Evolutionary conservation across 2,888 invertebrate genomes (phyloP), one percentile per base, ranked within the genome.

Genomic region (Metellina segmentata): DNA sequence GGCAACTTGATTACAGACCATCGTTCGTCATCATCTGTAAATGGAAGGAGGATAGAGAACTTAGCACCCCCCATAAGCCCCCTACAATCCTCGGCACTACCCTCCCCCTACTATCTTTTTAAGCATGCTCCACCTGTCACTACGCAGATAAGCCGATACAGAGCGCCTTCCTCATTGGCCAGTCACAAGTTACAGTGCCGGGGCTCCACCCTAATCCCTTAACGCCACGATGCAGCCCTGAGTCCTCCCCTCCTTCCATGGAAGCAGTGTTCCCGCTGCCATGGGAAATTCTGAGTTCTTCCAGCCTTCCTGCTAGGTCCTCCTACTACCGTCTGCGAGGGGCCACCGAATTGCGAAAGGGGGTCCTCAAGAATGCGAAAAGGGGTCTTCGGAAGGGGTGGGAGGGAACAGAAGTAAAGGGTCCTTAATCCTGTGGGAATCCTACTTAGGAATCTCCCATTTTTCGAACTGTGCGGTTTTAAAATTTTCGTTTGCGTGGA

Each of bases 201-300:
- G 81, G 82, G 85, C 91, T 92, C 91, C 91, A 89, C 91, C 91
- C 91, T 92, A 92, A 92, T 92, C 91, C 89, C 88, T 92, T 87
- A 89, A 88, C 88, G 85, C 83, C 75, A 70, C 72, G 77, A 82
- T 19, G 61, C 81, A 49, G 79, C 79, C 85, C 52, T 19, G 53
- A 34, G 51, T 61, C 79, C 89, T 71, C 70, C 88, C 79, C 71
- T 72, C 20, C 48, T 72, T 70, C 19, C 75, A 48, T 48, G 52
- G 87, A 71, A 53, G 81, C 61, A 72, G 88, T 89, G 70, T 82
- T 70, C 82, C 51, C 20, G 69, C 85, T 77, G 88, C 74, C 79
- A 85, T 85, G 85, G 85, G 79, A 85, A 90, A 90, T 90, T 90
- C 85, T 77, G 69, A 71, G 72, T 71, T 52, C 34, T 34, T 34